Conservation (phyloP, 2,888 invertebrate genomes). For the Cheilosia scutellata region DNA sequence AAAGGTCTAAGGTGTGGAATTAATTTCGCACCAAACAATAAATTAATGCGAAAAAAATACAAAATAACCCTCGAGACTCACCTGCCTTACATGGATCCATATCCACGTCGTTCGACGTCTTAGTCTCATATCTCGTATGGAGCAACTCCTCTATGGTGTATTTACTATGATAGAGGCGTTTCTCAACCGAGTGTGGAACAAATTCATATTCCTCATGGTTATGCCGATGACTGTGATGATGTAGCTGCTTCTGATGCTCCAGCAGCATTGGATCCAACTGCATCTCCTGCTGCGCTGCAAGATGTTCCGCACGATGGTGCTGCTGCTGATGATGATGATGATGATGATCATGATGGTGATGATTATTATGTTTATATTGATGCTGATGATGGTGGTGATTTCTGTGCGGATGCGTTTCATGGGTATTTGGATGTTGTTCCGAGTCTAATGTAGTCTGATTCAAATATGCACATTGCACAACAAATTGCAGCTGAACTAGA, state of each 20-base stretch:
- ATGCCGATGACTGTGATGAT: slow-evolving; percentile 74
- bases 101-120: slow-evolving; percentile 90
- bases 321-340: slow-evolving; percentile 46
- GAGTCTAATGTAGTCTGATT: slow-evolving; percentile 54
- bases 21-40: slow-evolving; percentile 31
- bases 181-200: slow-evolving; percentile 56
- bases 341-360: slow-evolving; percentile 64
- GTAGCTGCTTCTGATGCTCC: slow-evolving; percentile 64
- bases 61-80: slow-evolving; percentile 84
- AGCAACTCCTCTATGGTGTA: slow-evolving; percentile 89
- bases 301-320: slow-evolving; percentile 67
- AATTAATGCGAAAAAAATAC: slow-evolving; percentile 21
- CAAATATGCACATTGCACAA: slow-evolving; percentile 59
- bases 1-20: slow-evolving; percentile 36
- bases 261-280: slow-evolving; percentile 31
- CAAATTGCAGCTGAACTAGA: slow-evolving; percentile 58
- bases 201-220: slow-evolving; percentile 66
- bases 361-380: slow-evolving; percentile 63
- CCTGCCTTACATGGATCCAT: slow-evolving; percentile 95
- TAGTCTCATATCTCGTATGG: slow-evolving; percentile 87
- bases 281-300: slow-evolving; percentile 24
- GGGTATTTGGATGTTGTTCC: slow-evolving; percentile 51
- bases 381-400: slow-evolving; percentile 74
- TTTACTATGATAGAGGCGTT: slow-evolving; percentile 81
- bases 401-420: slow-evolving; percentile 62